Percentiles rank a stretch among this genome's conserved stretches.
phyloP scores from a whole-genome alignment of 2,113 vertebrate species.

The Phrynosoma blainvillii region DNA sequence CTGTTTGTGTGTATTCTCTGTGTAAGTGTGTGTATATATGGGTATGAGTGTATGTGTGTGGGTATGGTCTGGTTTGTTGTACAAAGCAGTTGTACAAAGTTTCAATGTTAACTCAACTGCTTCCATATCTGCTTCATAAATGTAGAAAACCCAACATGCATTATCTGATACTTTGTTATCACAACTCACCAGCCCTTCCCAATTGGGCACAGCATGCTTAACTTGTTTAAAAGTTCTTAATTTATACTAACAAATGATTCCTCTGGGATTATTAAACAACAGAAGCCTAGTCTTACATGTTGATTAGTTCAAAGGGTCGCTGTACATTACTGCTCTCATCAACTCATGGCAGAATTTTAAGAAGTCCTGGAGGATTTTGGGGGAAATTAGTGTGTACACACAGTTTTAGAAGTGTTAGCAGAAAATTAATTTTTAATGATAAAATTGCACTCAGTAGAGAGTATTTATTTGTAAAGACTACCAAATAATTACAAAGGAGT shows the following conservation, averaged over 20 bases:
- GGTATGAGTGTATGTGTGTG: neutral
- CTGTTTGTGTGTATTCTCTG: neutral
- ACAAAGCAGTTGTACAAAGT: neutral
- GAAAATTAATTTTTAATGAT: slow-evolving; percentile 43
- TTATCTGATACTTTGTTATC: slow-evolving; percentile 34
- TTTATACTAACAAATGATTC: slow-evolving; percentile 12
- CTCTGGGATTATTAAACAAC: neutral
- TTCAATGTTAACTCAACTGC: neutral
- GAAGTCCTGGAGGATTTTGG: slow-evolving; percentile 30
- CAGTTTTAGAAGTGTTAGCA: slow-evolving; percentile 35
- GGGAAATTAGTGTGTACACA: slow-evolving; percentile 22
- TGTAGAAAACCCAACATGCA: neutral
- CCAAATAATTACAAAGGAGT: slow-evolving; percentile 30
- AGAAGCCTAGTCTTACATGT: neutral
- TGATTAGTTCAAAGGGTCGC: slow-evolving; percentile 26
- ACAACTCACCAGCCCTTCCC: slow-evolving; percentile 26
- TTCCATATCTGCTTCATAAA: slow-evolving; percentile 7
- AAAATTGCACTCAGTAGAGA: slow-evolving; percentile 29
- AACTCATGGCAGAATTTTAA: slow-evolving; percentile 26
- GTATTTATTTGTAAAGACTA: neutral
- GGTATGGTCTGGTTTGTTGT: neutral
- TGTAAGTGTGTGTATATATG: neutral
- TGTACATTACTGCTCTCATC: slow-evolving; percentile 13
- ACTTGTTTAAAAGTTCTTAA: slow-evolving; percentile 37
- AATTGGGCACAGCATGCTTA: slow-evolving; percentile 25